These are phyloP conservation scores for Neoarius graeffei DNA, from an alignment of 2,113 vertebrate genomes.

Conservation along the genomic window DNA sequence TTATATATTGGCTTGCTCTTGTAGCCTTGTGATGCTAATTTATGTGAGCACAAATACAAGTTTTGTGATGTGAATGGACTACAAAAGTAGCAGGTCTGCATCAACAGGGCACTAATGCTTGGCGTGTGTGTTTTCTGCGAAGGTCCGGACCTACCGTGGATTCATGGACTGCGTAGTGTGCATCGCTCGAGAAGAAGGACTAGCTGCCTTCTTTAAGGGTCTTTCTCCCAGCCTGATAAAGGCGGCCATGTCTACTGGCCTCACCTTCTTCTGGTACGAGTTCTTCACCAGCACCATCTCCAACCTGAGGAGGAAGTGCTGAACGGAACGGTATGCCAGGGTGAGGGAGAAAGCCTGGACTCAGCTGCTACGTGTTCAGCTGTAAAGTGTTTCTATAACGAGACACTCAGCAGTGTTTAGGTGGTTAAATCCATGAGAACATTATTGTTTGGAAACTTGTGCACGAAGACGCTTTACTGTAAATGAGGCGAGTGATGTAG, in stretches of 20 bases:
- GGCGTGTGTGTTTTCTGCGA: neutral
- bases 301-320: conserved; percentile 58
- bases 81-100: too few species aligned
- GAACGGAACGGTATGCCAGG: neutral
- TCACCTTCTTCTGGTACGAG: conserved; percentile 92
- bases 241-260: conserved; percentile 87
- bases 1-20: neutral
- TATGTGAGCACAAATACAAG: neutral
- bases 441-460: neutral
- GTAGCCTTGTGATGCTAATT: neutral
- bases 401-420: neutral
- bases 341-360: neutral
- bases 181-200: conserved; percentile 80
- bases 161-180: conserved; percentile 78
- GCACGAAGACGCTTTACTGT: neutral
- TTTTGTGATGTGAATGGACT: neutral
- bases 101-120: neutral
- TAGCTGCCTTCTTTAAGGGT: conserved; percentile 85
- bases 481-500: neutral
- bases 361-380: neutral
- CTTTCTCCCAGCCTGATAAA: conserved; percentile 91
- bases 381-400: neutral
- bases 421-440: neutral
- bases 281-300: conserved; percentile 76
- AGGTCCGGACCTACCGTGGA: conserved; percentile 85